Evolutionary conservation across 2,888 invertebrate genomes (phyloP).

Genomic region (Listrodromus nycthemerus): DNA sequence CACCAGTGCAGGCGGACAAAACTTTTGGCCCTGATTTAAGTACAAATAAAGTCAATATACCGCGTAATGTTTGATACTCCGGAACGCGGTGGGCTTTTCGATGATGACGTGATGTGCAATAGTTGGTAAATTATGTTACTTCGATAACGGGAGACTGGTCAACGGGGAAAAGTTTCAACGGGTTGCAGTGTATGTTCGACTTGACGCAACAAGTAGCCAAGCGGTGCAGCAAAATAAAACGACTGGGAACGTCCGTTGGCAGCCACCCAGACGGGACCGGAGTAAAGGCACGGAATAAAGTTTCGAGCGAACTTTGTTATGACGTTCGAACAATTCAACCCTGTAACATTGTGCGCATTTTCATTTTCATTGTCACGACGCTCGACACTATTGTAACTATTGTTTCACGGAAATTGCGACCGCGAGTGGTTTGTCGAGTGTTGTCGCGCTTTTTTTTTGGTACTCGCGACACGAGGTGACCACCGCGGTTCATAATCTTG

Average conservation of each 20-base stretch:
- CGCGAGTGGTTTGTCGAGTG: too few relatives aligned
- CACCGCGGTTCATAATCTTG: neutral
- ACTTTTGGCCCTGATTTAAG: constrained; percentile 44
- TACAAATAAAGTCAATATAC: constrained; percentile 28
- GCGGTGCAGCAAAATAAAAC: constrained; percentile 7
- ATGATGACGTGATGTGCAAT: neutral
- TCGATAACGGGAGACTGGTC: neutral
- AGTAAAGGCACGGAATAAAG: constrained; percentile 2
- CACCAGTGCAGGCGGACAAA: neutral
- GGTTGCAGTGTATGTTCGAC: neutral
- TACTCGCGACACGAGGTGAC: neutral
- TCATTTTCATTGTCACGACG: too few relatives aligned
- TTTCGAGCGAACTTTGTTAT: neutral
- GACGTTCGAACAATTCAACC: neutral
- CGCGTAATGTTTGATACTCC: constrained; percentile 32
- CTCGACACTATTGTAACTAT: too few relatives aligned
- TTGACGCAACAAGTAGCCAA: constrained; percentile 52
- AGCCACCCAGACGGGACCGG: neutral
- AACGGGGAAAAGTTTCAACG: neutral
- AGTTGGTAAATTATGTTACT: constrained; percentile 5
- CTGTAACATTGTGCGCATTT: neutral
- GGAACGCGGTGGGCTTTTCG: constrained; percentile 10
- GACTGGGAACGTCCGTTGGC: neutral
- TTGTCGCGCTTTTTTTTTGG: too few relatives aligned
- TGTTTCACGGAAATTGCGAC: too few relatives aligned